These are phyloP conservation scores for Andrena bucephala DNA, from an alignment of 2,888 invertebrate species.

Conservation along the genomic window DNA sequence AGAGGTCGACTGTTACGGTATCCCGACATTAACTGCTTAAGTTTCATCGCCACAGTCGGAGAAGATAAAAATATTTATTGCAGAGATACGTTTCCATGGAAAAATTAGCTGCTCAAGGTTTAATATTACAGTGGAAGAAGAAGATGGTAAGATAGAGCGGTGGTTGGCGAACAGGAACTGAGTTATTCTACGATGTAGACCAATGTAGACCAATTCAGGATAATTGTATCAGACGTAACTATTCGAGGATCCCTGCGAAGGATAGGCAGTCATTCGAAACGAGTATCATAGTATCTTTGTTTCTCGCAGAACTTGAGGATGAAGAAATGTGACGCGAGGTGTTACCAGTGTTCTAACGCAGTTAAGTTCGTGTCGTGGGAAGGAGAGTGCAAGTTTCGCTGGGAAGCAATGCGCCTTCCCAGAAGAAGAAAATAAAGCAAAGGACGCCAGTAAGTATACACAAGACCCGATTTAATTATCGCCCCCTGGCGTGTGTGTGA, in stretches of 20 bases:
- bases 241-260: too few relatives aligned
- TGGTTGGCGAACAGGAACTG: background rate
- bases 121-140: background rate
- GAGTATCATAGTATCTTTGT: too few relatives aligned
- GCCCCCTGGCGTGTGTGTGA: background rate
- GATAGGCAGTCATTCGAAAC: too few relatives aligned
- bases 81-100: too few relatives aligned
- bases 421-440: background rate
- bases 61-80: too few relatives aligned
- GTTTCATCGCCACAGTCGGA: too few relatives aligned
- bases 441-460: background rate
- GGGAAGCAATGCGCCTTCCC: background rate
- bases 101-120: background rate
- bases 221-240: too few relatives aligned
- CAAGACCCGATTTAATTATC: slow-evolving; percentile 40
- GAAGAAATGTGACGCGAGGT: background rate
- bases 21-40: background rate
- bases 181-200: too few relatives aligned
- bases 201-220: too few relatives aligned
- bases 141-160: background rate
- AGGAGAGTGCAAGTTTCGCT: background rate
- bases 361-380: background rate
- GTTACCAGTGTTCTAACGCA: background rate
- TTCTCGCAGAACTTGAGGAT: background rate
- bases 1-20: background rate